phyloP scores from a whole-genome alignment of 2,113 vertebrate species.

The Hippocampus guttulatus region DNA sequence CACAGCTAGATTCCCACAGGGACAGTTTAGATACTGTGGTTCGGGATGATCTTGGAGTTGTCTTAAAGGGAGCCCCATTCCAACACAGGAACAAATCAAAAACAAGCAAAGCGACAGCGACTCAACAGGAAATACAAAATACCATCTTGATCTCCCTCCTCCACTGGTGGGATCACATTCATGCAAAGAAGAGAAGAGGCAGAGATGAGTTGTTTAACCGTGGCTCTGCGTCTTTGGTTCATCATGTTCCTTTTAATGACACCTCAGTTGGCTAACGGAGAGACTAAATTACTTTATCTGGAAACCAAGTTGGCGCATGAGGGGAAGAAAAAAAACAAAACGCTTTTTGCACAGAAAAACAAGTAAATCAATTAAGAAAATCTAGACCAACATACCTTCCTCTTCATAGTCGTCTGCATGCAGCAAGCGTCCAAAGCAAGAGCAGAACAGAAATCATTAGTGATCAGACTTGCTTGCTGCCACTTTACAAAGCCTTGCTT shows the following conservation, averaged over 20 bases:
- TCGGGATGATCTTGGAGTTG: constrained; percentile 38
- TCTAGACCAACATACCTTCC: constrained; percentile 71
- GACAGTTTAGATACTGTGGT: constrained; percentile 8
- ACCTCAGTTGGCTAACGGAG: not conserved
- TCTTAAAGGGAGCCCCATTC: not conserved
- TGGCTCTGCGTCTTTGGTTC: constrained; percentile 53
- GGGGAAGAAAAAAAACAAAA: not conserved
- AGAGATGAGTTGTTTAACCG: constrained; percentile 52
- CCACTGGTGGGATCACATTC: constrained; percentile 60
- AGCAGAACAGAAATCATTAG: constrained; percentile 73
- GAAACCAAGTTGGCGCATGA: not conserved
- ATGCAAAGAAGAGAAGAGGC: constrained; percentile 70
- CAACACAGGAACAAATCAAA: constrained; percentile 41
- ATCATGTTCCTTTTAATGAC: constrained; percentile 13
- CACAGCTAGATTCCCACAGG: constrained; percentile 5
- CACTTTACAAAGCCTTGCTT: constrained; percentile 37
- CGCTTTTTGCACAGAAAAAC: constrained; percentile 1
- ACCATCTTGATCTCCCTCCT: constrained; percentile 74
- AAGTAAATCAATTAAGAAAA: constrained; percentile 47
- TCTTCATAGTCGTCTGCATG: constrained; percentile 79
- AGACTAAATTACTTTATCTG: constrained; percentile 13
- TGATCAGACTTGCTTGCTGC: constrained; percentile 27
- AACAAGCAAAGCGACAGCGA: constrained; percentile 54
- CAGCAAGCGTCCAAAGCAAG: constrained; percentile 74
- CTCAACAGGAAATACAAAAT: constrained; percentile 66